phyloP scores from a whole-genome alignment of 2,113 vertebrate genomes.

The Hoplias malabaricus region DNA sequence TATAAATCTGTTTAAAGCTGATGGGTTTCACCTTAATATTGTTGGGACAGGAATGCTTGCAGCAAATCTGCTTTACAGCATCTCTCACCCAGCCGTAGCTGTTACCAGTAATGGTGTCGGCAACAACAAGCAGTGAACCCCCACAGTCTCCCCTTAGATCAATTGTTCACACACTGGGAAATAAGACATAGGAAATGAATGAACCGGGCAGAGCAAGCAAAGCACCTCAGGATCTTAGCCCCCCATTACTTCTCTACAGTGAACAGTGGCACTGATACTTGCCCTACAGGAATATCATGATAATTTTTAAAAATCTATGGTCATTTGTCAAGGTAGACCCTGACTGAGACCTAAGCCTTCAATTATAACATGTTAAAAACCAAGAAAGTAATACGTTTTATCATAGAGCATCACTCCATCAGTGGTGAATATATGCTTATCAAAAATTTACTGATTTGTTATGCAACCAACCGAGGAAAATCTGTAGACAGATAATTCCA shows the following conservation, averaged over 20 bases:
- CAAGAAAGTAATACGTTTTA: neutral
- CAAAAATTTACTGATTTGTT: no score
- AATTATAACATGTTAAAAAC: neutral
- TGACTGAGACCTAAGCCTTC: neutral
- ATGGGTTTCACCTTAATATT: neutral
- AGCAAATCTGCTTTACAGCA: slow-evolving; percentile 3
- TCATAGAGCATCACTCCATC: no score
- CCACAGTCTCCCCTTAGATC: neutral
- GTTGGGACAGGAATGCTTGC: neutral
- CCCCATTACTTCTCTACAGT: neutral
- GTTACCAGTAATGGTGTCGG: neutral
- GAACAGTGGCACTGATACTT: neutral
- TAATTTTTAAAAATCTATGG: neutral
- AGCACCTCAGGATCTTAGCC: neutral
- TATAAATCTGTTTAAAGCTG: neutral
- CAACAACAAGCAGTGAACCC: neutral
- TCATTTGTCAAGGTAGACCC: neutral
- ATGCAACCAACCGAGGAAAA: no score
- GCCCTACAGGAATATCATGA: neutral
- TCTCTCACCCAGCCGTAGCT: neutral
- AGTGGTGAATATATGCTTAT: no score
- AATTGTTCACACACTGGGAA: slow-evolving; percentile 7
- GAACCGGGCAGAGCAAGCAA: neutral
- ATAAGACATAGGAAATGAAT: slow-evolving; percentile 10
- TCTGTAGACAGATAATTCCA: no score